Base-by-base conservation (phyloP, 1,140 invertebrate species). In the Ceratosolen fusciceps region DNA sequence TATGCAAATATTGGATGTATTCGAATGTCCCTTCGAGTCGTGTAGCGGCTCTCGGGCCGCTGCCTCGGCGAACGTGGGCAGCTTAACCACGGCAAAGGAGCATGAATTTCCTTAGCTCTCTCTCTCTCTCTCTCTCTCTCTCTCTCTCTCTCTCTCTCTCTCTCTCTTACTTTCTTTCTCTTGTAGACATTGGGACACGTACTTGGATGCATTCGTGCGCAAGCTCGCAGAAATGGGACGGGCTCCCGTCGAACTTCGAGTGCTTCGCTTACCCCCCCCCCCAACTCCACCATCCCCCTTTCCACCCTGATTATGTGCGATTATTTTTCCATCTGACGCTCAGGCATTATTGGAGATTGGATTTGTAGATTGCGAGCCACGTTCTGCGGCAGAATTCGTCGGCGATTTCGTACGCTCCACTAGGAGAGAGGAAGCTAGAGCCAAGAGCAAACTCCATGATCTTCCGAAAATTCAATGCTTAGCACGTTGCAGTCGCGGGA, bases 1-100 rank as follows among this genome's bases (percentile, higher is more conserved):
- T 80, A 80, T 80, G 78, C 78, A 80, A 80, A 80, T 80, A 80
- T 74, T 60, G 78, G 74, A 75, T 80, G 58, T 80, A 70, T 73
- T 80, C 78, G 78, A 80, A 80, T 80, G 72, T 37, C 65, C 73
- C 74, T 80, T 74, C 58, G 58, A 65, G 77, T 60, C 29, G 58
- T 60, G 26, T 43, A 24, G 67, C 47, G 24, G 26, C 21, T 43
- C 34, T 67, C n/a, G 49, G 67, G 67, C 26, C 24, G 24, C n/a
- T 34, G 62, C 39, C 8, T 4, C 47, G 60, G 31, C 47, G 31
- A 43, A 65, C 74, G 58, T 75, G 47, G 54, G 74, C n/a, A 54
- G 49, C 47, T 68, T 67, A 76, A 76, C 43, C 60, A 65, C 73
- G n/a, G n/a, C n/a, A n/a, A n/a, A n/a, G n/a, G n/a, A n/a, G n/a